Conservation (phyloP, 1,140 invertebrate species). For the Pteromalus puparum region DNA sequence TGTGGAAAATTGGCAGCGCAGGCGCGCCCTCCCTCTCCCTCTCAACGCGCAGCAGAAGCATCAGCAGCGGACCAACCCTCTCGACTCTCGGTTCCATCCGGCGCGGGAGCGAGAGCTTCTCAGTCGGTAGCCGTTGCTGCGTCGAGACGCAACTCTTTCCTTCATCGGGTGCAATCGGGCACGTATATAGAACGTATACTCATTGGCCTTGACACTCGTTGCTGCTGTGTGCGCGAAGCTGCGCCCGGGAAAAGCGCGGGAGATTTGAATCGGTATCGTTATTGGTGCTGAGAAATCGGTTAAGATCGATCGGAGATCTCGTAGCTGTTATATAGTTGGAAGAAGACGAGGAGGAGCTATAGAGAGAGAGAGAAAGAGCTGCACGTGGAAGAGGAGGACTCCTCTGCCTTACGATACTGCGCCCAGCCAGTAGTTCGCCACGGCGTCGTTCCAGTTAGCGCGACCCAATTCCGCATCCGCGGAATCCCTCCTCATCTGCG, state of each 20-base stretch:
- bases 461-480: slow-evolving; percentile 50
- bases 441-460: slow-evolving; percentile 50
- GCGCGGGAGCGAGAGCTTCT: slow-evolving; percentile 45
- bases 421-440: slow-evolving; percentile 30
- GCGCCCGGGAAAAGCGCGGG: slow-evolving; percentile 14
- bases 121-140: slow-evolving; percentile 62
- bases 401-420: background rate
- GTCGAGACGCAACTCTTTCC: slow-evolving; percentile 35
- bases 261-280: slow-evolving; percentile 2
- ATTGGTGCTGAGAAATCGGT: background rate
- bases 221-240: background rate
- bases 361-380: background rate
- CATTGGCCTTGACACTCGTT: background rate
- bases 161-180: no score
- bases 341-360: background rate
- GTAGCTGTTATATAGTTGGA: background rate
- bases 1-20: slow-evolving; percentile 67
- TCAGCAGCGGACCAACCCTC: slow-evolving; percentile 57
- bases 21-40: slow-evolving; percentile 55
- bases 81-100: slow-evolving; percentile 50
- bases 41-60: slow-evolving; percentile 53
- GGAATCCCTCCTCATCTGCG: slow-evolving; percentile 48
- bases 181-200: no score
- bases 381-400: background rate
- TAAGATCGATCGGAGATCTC: slow-evolving; percentile 38